Evolutionary conservation across 2,797 vertebrate genomes (phyloP).

Genomic region (Erethizon dorsatum): DNA sequence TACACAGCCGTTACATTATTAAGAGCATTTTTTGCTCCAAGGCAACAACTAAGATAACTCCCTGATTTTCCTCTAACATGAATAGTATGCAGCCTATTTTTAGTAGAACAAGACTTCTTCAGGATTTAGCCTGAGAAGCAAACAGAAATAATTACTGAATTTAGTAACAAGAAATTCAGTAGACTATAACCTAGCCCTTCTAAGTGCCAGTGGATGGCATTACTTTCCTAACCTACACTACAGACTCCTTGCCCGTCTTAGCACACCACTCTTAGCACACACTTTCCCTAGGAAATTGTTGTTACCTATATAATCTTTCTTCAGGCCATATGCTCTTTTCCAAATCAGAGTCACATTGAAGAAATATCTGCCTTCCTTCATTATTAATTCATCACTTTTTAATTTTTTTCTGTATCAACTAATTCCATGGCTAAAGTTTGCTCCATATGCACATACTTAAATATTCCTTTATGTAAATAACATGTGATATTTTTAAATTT

Average conservation of each 20-base stretch:
- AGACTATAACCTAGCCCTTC: not conserved
- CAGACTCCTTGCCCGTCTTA: not conserved
- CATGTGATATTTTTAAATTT: conserved; percentile 12
- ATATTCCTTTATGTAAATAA: not conserved
- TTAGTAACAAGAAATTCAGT: not conserved
- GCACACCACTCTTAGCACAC: too few relatives aligned
- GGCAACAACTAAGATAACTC: not conserved
- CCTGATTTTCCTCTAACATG: not conserved
- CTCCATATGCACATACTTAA: not conserved
- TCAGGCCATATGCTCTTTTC: not conserved
- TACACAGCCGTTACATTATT: not conserved
- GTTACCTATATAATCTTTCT: not conserved
- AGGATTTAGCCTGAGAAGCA: not conserved
- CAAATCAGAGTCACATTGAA: not conserved
- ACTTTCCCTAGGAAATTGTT: not conserved
- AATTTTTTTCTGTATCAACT: not conserved
- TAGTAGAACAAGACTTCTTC: not conserved
- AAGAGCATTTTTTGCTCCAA: conserved; percentile 11
- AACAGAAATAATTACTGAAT: not conserved
- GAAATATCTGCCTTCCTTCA: not conserved
- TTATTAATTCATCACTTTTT: not conserved
- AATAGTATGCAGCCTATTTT: not conserved
- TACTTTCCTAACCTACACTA: not conserved
- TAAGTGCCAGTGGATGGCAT: not conserved
- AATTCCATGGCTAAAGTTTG: not conserved